Conservation (phyloP, 2,113 vertebrate species). For the Xiphias gladius region DNA sequence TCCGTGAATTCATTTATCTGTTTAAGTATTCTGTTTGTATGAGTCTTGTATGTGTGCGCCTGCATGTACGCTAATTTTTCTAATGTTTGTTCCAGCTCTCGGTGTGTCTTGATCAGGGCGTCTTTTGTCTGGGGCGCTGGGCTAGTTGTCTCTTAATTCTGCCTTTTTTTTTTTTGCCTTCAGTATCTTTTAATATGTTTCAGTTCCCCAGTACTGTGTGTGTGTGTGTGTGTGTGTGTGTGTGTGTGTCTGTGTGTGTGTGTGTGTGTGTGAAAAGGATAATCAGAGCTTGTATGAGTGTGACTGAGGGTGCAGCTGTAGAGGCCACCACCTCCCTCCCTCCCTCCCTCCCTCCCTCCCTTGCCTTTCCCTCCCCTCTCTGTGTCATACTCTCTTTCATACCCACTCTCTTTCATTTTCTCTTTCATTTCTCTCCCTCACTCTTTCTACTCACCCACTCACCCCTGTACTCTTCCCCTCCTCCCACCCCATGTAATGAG, state of each 20-base stretch:
- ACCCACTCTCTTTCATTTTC: conserved; percentile 84
- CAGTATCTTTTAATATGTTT: conserved; percentile 83
- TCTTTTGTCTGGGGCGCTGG: conserved; percentile 73
- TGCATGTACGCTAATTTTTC: conserved; percentile 54
- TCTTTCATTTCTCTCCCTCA: conserved; percentile 84
- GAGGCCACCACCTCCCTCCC: conserved; percentile 66
- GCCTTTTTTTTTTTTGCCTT: conserved; percentile 65
- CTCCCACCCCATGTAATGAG: conserved; percentile 82
- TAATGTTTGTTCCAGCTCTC: conserved; percentile 63
- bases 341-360: conserved; percentile 46
- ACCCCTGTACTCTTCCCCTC: conserved; percentile 44
- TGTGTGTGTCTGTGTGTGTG: conserved; percentile 54
- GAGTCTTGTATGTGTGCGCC: conserved; percentile 43
- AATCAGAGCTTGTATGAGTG: conserved; percentile 82
- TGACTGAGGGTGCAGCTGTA: conserved; percentile 87
- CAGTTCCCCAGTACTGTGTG: conserved; percentile 69
- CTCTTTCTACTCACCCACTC: conserved; percentile 72
- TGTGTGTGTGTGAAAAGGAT: conserved; percentile 77
- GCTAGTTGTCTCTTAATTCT: conserved; percentile 77
- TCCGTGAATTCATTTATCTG: conserved; percentile 61
- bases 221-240: conserved; percentile 56
- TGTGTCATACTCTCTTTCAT: conserved; percentile 85
- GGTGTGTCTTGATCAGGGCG: conserved; percentile 58
- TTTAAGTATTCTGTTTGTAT: conserved; percentile 71
- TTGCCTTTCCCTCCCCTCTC: conserved; percentile 53